Percentiles rank a stretch among this genome's conserved stretches.
Evolutionary conservation across 2,113 vertebrate species (phyloP).

Genomic region (Lathamus discolor): DNA sequence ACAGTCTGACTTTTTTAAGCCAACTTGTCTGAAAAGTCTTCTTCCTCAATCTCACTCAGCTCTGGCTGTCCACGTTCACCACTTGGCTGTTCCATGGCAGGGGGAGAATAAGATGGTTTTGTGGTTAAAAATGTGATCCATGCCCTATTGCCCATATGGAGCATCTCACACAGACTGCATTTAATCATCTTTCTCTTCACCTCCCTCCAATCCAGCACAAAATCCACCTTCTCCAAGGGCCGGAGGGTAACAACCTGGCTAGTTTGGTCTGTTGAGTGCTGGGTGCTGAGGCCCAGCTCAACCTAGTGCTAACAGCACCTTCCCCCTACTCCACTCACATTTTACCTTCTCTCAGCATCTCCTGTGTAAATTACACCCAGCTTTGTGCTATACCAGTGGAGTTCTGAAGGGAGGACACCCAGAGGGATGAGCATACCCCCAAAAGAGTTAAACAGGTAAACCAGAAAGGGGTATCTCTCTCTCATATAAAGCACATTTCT

Average conservation of each 20-base stretch:
- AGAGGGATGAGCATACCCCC: fast-evolving
- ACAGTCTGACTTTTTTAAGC: not conserved
- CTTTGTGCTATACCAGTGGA: fast-evolving
- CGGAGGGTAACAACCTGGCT: fast-evolving
- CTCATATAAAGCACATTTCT: not conserved
- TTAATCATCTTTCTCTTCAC: not conserved
- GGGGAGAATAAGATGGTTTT: not conserved
- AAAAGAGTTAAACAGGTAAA: not conserved
- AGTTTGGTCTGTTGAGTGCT: fast-evolving
- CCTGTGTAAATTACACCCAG: not conserved
- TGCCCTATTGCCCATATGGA: not conserved
- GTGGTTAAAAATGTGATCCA: not conserved
- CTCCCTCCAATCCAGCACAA: not conserved
- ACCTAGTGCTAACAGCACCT: fast-evolving
- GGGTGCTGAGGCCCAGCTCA: not conserved
- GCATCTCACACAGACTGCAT: fast-evolving
- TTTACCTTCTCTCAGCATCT: not conserved
- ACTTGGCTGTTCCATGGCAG: not conserved
- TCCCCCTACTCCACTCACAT: not conserved
- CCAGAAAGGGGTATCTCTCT: not conserved
- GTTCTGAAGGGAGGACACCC: not conserved
- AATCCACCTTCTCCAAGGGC: not conserved
- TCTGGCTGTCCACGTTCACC: not conserved
- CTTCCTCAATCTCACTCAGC: not conserved
- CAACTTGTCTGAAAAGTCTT: not conserved